Percentiles rank a stretch among this genome's conserved stretches.
Conservation (phyloP, 2,113 vertebrate genomes). For the Halcyon malimbica region DNA sequence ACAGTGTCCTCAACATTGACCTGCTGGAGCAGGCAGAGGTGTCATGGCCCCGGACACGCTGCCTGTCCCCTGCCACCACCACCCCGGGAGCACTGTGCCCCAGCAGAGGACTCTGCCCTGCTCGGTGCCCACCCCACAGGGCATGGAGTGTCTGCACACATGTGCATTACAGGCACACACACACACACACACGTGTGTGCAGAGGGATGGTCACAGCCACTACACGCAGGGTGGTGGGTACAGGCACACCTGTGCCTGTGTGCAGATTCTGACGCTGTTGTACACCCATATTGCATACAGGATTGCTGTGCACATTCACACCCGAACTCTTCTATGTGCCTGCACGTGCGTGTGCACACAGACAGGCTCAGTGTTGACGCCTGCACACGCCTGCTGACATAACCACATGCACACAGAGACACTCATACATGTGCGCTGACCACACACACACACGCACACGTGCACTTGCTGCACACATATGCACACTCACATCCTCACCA, state of each 20-base stretch:
- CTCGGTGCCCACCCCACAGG: fast-evolving
- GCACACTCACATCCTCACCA: fast-evolving
- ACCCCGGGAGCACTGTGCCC: fast-evolving
- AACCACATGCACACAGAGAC: neutral
- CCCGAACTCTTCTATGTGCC: fast-evolving
- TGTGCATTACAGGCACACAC: fast-evolving
- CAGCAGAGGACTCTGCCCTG: fast-evolving
- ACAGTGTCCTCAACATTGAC: constrained; percentile 97
- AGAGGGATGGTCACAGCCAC: neutral
- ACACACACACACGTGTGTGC: fast-evolving
- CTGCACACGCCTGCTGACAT: fast-evolving
- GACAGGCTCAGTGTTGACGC: too few species aligned
- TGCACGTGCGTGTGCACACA: fast-evolving
- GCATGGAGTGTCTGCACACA: fast-evolving
- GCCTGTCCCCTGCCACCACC: neutral
- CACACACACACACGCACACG: neutral
- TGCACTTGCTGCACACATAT: fast-evolving
- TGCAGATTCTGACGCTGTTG: fast-evolving
- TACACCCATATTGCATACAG: fast-evolving
- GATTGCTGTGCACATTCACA: neutral
- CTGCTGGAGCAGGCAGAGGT: constrained; percentile 51
- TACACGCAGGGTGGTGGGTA: fast-evolving
- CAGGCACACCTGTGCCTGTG: neutral
- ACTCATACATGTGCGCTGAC: neutral
- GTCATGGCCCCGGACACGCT: neutral